A percentile compares a stretch with the other conserved stretches of the same genome.
Evolutionary conservation across 2,113 vertebrate species (phyloP).

Genomic region (Edolisoma coerulescens): DNA sequence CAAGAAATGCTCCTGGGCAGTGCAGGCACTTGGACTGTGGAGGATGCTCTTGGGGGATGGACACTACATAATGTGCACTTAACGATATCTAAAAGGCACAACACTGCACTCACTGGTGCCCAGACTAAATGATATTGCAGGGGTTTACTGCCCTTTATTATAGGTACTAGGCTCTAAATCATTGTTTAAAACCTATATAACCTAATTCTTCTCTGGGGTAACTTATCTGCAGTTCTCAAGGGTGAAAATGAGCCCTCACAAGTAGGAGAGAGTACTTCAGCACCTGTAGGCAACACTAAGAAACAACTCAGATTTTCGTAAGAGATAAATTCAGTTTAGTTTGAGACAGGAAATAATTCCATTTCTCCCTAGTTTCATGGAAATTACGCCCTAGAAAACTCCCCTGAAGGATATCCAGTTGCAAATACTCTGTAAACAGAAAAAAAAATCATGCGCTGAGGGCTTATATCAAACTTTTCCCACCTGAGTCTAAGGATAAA

Average conservation of each 20-base stretch:
- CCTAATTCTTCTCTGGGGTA: not conserved
- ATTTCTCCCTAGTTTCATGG: not conserved
- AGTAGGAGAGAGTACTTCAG: not conserved
- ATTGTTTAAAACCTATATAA: not conserved
- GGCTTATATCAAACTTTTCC: not conserved
- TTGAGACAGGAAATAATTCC: conserved; percentile 7
- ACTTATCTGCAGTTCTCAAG: not conserved
- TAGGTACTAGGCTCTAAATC: not conserved
- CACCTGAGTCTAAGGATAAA: not conserved
- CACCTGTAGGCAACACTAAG: not conserved
- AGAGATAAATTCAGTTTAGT: not conserved
- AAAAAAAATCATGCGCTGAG: not conserved
- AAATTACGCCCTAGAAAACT: not conserved
- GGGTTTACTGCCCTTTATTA: not conserved
- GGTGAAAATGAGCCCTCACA: not conserved
- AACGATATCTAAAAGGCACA: not conserved
- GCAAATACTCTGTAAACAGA: not conserved
- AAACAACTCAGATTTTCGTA: conserved; percentile 3
- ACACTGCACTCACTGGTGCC: not conserved
- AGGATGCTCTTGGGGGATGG: not conserved
- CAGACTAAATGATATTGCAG: not conserved
- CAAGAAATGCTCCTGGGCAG: not conserved
- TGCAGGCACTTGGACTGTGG: not conserved
- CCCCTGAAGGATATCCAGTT: not conserved
- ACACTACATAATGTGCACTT: not conserved